These are phyloP conservation scores for Myrmophylax atrothorax DNA, from an alignment of 2,113 vertebrate genomes.

Conservation along the genomic window DNA sequence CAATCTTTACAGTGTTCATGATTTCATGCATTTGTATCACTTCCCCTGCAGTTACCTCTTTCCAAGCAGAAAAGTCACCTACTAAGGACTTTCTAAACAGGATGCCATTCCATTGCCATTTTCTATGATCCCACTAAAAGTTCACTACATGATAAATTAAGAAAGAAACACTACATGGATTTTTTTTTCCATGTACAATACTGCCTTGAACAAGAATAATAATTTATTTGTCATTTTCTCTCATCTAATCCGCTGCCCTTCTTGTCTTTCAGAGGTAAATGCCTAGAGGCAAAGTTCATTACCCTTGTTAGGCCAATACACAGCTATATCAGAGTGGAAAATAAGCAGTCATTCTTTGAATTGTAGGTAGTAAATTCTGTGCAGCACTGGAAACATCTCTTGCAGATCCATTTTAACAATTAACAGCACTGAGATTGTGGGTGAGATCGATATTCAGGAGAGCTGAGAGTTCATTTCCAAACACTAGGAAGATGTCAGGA, in stretches of 20 bases:
- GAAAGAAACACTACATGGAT: background rate
- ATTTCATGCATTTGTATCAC: background rate
- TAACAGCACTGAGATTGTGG: background rate
- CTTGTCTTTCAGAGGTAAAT: background rate
- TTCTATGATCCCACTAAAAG: background rate
- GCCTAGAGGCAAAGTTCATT: background rate
- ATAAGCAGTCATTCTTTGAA: background rate
- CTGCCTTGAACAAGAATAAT: background rate
- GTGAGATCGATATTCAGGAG: background rate
- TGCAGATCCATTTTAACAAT: background rate
- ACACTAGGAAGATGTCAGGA: background rate
- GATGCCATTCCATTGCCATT: background rate
- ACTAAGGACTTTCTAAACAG: background rate
- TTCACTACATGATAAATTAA: background rate
- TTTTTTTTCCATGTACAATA: background rate
- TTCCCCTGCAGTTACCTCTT: background rate
- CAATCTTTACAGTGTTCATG: fast-evolving
- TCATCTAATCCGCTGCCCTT: background rate
- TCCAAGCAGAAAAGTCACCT: background rate
- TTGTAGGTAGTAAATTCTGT: background rate
- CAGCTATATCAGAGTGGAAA: background rate
- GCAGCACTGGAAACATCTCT: background rate
- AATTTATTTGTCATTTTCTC: background rate
- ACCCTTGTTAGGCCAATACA: background rate
- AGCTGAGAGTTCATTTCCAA: background rate